Base-by-base conservation (phyloP, 37 sponge, comb jelly and placozoan species). In the Axinella damicornis region DNA sequence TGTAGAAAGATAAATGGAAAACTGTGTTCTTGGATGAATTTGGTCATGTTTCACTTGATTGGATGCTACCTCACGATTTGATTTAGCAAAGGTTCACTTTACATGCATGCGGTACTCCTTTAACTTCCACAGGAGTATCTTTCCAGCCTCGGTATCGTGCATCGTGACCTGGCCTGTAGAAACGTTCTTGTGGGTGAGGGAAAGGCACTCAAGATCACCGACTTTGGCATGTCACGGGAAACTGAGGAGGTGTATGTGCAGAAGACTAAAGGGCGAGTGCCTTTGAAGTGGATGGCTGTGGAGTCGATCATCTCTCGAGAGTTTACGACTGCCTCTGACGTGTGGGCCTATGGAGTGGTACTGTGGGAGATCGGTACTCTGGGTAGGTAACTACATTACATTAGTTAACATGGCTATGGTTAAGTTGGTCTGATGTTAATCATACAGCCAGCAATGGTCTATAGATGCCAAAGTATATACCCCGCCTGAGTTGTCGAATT, bases 281-380 rank as follows among this genome's bases (percentile, higher is more conserved):
- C 94, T 17, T 63, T 85, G 57, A 88, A 88, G 39, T 93, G 94
- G 94, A 93, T 93, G 94, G 89, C 94, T 36, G 69, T 93, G 40
- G 94, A 93, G 83, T 88, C 90, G 19, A 93, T 93, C 55, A 57
- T 82, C 0, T 63, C 85, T 19, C 2, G 90, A 72, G 90, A 88
- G 79, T 93, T 93, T 57, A 93, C 94, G 5, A 68, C 83, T 22
- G 60, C 85, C 59, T 88, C 89, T 41, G 94, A 93, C 68, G 94
- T 93, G 79, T 92, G 92, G 92, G 71, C 92, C 13, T 92, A 87
- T 84, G 92, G 92, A 17, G 86, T 92, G 13, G 57, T 46, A 22
- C 76, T 92, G 16, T 92, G 92, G 92, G 92, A 92, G 59, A 92
- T 92, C 22, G 85, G 88, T 18, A 92, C 92, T 38, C 79, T 92